phyloP scores from a whole-genome alignment of 2,888 invertebrate species.

The Dyspetes luteomarginatus region DNA sequence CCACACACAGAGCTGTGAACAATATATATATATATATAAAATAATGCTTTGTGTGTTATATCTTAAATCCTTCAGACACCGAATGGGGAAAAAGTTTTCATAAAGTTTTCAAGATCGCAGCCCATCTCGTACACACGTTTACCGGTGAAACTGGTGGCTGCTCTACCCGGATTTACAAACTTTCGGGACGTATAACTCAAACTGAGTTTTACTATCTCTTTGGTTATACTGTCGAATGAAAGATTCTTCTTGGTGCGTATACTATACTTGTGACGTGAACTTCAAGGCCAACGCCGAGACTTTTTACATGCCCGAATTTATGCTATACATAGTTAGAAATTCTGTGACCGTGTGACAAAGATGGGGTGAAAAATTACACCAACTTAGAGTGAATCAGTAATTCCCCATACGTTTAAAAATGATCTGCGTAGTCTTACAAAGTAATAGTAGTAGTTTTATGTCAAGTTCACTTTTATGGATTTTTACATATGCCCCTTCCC shows the following conservation, averaged over 20 bases:
- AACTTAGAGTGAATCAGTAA: too few species aligned
- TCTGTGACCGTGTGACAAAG: too few species aligned
- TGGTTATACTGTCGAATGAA: neutral
- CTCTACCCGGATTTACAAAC: slow-evolving; percentile 51
- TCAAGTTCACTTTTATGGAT: too few species aligned
- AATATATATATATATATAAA: neutral
- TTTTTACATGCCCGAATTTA: slow-evolving; percentile 26
- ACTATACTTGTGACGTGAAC: slow-evolving; percentile 17
- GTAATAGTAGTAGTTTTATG: too few species aligned
- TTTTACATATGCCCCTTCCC: too few species aligned
- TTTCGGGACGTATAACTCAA: slow-evolving; percentile 55
- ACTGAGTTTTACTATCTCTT: slow-evolving; percentile 31
- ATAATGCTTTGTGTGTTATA: neutral
- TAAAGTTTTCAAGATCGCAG: slow-evolving; percentile 55
- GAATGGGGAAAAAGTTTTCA: slow-evolving; percentile 35
- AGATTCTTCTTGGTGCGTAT: slow-evolving; percentile 17
- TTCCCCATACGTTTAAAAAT: too few species aligned
- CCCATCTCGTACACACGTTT: slow-evolving; percentile 14
- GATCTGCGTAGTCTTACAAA: too few species aligned
- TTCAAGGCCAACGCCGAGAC: slow-evolving; percentile 45
- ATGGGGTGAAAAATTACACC: too few species aligned
- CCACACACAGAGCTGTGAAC: neutral
- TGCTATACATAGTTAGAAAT: too few species aligned
- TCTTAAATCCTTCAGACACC: slow-evolving; percentile 9
- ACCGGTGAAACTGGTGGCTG: slow-evolving; percentile 27